Conservation (phyloP, 2,113 vertebrate genomes). For the Scortum barcoo region DNA sequence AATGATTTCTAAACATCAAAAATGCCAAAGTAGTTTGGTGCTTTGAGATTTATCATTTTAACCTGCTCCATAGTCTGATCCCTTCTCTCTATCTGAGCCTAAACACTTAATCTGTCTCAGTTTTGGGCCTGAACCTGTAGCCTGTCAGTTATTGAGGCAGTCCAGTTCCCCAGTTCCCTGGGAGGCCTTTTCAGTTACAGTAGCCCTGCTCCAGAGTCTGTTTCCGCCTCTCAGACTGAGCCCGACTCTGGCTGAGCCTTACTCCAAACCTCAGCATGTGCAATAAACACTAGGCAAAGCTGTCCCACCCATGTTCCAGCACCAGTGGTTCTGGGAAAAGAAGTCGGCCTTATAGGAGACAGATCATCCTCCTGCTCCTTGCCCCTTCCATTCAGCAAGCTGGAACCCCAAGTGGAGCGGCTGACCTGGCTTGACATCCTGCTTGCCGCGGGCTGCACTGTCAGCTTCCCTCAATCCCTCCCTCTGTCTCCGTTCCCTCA, state of each 20-base stretch:
- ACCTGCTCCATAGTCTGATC: not conserved
- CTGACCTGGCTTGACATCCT: constrained; percentile 58
- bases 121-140: too few relatives aligned
- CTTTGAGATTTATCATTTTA: not conserved
- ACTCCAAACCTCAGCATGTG: not conserved
- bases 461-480: constrained; percentile 52
- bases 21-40: not conserved
- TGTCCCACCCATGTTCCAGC: not conserved
- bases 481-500: constrained; percentile 28
- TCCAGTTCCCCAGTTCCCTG: not conserved
- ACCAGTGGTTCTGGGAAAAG: constrained; percentile 1
- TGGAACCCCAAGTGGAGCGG: constrained; percentile 43
- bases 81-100: too few relatives aligned
- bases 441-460: constrained; percentile 53
- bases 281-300: not conserved
- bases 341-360: constrained; percentile 5
- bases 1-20: not conserved
- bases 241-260: not conserved
- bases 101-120: too few relatives aligned
- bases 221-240: not conserved
- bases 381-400: constrained; percentile 53
- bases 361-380: constrained; percentile 29
- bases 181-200: not conserved
- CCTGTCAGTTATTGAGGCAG: not conserved
- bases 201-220: not conserved